Evolutionary conservation across 2,797 vertebrate species (phyloP), one percentile per base, ranked within the genome.

Genomic region (Poecile montanus): DNA sequence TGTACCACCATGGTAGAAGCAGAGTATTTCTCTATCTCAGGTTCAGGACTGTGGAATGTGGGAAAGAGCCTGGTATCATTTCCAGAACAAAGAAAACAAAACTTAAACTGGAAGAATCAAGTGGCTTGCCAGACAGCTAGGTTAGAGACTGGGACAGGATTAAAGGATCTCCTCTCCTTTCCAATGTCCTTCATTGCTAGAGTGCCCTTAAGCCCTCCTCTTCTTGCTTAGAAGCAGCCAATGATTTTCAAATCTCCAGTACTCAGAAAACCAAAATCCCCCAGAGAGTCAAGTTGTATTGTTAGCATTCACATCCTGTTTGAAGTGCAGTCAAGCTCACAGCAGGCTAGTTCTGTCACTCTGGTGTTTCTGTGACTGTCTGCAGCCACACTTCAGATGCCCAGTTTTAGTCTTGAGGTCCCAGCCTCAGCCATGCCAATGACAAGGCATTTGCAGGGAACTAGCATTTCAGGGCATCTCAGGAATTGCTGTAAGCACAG

Each of bases 401-500:
- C 11, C 13, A 45, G 16, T 56, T 77, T 71, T 17, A 60, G 30
- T 57, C 45, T 2, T 4, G 8, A 34, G 2, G 21, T 66, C n/a
- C 11, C 22, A 29, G 15, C n/a, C 14, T 70, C 26, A 54, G 19
- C 5, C 4, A 1, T 8, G 4, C 30, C 16, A 56, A 16, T 72
- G n/a, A 11, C 0, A 1, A 30, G 12, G 25, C 8, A 54, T 42
- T 27, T 53, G 22, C n/a, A 51, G 9, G 6, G 5, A 8, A 5
- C 19, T 6, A 4, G 29, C 13, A 15, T 13, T 51, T 42, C 2
- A 3, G 32, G 9, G 42, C 6, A 9, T n/a, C 23, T 29, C 54
- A 56, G 17, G 4, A 21, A 20, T 0, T 0, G 9, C 11, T 73
- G 6, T 4, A 32, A 78, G 23, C 30, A 38, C 20, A 40, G 11